These are phyloP conservation scores for Drosophila erecta DNA, from an alignment of 1,140 invertebrate genomes.

Conservation along the genomic window DNA sequence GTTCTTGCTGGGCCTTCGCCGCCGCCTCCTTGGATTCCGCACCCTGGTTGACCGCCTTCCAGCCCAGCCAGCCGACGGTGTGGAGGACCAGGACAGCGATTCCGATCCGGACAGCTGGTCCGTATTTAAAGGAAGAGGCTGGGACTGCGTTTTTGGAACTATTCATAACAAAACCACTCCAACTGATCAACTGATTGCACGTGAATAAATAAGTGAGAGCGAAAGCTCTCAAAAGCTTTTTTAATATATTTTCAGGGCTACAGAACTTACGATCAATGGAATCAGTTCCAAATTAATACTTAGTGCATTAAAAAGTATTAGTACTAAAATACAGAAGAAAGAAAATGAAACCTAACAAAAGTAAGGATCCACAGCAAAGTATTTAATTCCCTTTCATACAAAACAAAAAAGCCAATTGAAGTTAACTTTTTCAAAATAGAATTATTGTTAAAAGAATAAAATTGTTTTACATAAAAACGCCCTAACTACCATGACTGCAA, in stretches of 20 bases:
- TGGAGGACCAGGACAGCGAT: constrained; percentile 63
- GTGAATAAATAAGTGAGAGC: constrained; percentile 4
- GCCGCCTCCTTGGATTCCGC: constrained; percentile 23
- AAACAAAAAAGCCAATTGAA: too few relatives aligned
- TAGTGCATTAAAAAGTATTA: too few relatives aligned
- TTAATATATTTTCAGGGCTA: constrained; percentile 21
- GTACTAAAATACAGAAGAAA: not conserved
- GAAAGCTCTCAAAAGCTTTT: constrained; percentile 38
- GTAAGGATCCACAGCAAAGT: not conserved
- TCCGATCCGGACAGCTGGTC: constrained; percentile 60
- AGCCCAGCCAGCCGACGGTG: constrained; percentile 59
- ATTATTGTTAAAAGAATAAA: too few relatives aligned
- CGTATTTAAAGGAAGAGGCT: constrained; percentile 26
- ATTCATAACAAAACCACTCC: constrained; percentile 38
- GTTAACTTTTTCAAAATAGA: not conserved
- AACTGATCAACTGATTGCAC: constrained; percentile 35
- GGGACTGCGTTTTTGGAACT: constrained; percentile 24
- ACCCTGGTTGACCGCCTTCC: constrained; percentile 47
- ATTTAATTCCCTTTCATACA: too few relatives aligned
- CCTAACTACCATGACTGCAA: not conserved
- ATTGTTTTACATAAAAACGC: too few relatives aligned
- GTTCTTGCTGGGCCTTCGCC: constrained; percentile 44
- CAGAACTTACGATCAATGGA: constrained; percentile 6
- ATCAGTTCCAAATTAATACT: constrained; percentile 2
- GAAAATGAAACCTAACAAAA: not conserved